Base-by-base conservation (phyloP, 2,113 vertebrate species). In the Nettapus auritus region DNA sequence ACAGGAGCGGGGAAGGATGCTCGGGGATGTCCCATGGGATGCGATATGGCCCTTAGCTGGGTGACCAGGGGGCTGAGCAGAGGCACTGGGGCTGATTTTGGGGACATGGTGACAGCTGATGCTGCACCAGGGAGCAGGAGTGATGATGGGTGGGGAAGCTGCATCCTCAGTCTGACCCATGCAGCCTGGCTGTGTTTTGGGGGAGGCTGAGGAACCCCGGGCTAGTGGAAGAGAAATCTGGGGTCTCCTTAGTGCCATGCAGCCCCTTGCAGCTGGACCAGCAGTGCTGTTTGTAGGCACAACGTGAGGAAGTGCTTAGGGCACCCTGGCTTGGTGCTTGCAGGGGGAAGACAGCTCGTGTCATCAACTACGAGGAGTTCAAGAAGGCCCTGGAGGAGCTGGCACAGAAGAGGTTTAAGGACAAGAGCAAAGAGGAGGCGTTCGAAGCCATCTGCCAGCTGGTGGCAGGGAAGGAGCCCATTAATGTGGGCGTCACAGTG, bases 281-380 rank as follows among this genome's bases (percentile, higher is more conserved):
- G 15, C 9, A 46, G 46, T 22, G 7, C 50, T 2, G 1, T 78
- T 13, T 38, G 44, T 48, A 75, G 53, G 34, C 4, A 1, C 18
- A 38, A 13, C 26, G 33, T 18, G 22, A 29, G 34, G 76, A 13
- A 0, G 0, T n/a, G 83, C 52, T 86, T 31, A 34, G 3, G 5
- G 38, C 62, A 68, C 23, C 42, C 48, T 19, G 59, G 16, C 42
- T 48, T 73, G 86, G 50, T 91, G 48, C 50, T 91, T 89, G 56
- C 95, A 99, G 99, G 93, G 98, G 97, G 53, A 99, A 99, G 97
- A 98, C 99, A 5, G 98, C 99, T 38, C 98, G 99, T 1, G 98
- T 99, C 93, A 99, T 99, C 95, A 99, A 98, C 86, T 99, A 98
- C 0, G 98, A 99, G 97, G 99, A 99, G 96, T 99, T 99, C 94